Percentiles rank a stretch among this genome's conserved stretches.
These are phyloP conservation scores for human DNA, from an alignment of 2,113 vertebrate genomes.

Conservation along the genomic window GRCh38 chr11:23747001-23747500, in stretches of 20 bases:
- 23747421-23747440: background rate
- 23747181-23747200: background rate
- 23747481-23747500: background rate
- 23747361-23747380: background rate
- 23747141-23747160: background rate
- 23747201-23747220: background rate
- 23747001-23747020: background rate
- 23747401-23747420: background rate
- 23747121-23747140: background rate
- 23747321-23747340: background rate
- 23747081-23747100: background rate
- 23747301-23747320: background rate
- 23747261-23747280: background rate
- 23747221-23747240: background rate
- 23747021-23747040: background rate
- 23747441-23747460: background rate
- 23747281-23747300: background rate
- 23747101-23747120: background rate
- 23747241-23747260: background rate
- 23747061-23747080: background rate
- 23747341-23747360: background rate
- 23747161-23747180: background rate
- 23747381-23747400: background rate
- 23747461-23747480: background rate
- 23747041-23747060: background rate